Evolutionary conservation across 2,113 vertebrate genomes (phyloP).

Genomic region (Lasiurus cinereus): DNA sequence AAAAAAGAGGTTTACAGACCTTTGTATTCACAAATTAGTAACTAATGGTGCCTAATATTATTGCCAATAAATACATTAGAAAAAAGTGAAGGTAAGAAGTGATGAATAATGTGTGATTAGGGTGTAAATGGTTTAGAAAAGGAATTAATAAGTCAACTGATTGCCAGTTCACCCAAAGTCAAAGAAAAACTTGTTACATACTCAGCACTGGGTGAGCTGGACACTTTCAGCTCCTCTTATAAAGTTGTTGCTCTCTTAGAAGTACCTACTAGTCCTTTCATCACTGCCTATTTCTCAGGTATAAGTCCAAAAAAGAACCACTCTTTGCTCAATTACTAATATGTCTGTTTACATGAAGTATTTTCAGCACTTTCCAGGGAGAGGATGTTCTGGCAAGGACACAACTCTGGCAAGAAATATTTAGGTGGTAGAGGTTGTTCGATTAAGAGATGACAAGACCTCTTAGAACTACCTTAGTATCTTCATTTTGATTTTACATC

Average conservation of each 20-base stretch:
- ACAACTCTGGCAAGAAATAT: conserved; percentile 28
- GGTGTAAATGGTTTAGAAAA: neutral
- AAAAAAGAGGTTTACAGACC: neutral
- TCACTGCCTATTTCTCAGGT: neutral
- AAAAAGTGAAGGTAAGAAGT: neutral
- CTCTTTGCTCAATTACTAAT: neutral
- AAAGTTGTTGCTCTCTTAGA: neutral
- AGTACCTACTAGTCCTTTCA: neutral
- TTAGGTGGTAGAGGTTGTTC: neutral
- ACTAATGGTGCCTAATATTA: neutral
- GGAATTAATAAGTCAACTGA: neutral
- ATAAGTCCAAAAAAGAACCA: neutral
- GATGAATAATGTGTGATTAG: neutral
- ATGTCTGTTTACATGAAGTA: neutral
- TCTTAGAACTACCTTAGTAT: neutral
- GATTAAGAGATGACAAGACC: neutral
- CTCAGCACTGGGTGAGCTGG: neutral
- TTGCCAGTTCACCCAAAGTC: neutral
- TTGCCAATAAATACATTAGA: neutral
- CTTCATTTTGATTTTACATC: neutral
- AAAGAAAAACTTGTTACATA: conserved; percentile 11
- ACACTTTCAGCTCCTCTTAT: neutral
- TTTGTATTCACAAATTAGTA: neutral
- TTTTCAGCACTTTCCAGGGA: neutral
- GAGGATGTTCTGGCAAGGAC: neutral